Conservation (phyloP, 1,140 invertebrate species). For the Tribolium madens region DNA sequence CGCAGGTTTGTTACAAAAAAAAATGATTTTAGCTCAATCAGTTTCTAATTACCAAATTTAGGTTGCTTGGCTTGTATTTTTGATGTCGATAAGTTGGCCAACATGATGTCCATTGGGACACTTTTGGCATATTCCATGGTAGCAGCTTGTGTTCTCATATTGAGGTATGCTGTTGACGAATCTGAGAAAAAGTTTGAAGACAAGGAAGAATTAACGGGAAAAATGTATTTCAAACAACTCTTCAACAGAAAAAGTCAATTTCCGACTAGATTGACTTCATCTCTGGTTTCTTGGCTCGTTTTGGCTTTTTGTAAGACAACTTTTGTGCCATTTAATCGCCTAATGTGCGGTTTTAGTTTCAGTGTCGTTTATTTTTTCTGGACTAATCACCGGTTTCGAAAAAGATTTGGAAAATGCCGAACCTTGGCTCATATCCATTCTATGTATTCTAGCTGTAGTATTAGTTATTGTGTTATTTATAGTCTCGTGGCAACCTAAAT, state of each 20-base stretch:
- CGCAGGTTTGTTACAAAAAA: constrained; percentile 76
- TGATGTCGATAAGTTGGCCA: constrained; percentile 79
- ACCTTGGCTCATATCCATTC: constrained; percentile 52
- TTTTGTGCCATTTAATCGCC: not conserved
- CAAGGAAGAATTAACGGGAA: constrained; percentile 59
- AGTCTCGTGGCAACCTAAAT: constrained; percentile 58
- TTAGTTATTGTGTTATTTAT: constrained; percentile 53
- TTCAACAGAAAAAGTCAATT: constrained; percentile 65
- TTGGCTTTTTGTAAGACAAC: constrained; percentile 65
- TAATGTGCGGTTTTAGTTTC: constrained; percentile 58
- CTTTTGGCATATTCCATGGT: constrained; percentile 88
- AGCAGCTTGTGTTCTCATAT: constrained; percentile 82
- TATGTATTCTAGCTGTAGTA: constrained; percentile 44
- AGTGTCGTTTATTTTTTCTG: constrained; percentile 55
- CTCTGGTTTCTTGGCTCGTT: constrained; percentile 69
- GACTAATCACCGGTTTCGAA: constrained; percentile 57
- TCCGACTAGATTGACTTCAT: constrained; percentile 68
- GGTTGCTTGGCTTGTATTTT: constrained; percentile 82
- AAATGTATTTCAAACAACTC: constrained; percentile 63
- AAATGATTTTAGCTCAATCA: too few relatives aligned
- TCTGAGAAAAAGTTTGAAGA: constrained; percentile 62
- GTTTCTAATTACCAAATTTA: constrained; percentile 59
- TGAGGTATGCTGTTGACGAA: constrained; percentile 70
- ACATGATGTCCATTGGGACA: constrained; percentile 92
- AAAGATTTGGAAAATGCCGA: constrained; percentile 54